A percentile compares a stretch with the other conserved stretches of the same genome.
These are phyloP conservation scores for Eciton burchellii DNA, from an alignment of 1,140 invertebrate genomes.

Conservation along the genomic window DNA sequence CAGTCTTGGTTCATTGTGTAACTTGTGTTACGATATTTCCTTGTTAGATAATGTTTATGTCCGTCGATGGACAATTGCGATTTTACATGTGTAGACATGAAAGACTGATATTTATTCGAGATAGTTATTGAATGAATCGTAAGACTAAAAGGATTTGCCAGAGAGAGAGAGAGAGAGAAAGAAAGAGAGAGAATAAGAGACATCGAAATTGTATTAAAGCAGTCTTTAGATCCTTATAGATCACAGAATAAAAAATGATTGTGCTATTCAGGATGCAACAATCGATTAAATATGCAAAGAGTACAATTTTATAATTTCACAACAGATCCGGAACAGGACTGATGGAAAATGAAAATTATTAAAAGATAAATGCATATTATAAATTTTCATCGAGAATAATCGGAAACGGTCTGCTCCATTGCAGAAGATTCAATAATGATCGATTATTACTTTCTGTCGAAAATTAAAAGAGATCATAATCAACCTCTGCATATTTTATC, in stretches of 20 bases:
- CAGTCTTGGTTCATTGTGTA: not conserved
- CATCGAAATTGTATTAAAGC: too few relatives aligned
- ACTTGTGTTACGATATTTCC: conserved; percentile 4
- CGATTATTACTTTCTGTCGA: not conserved
- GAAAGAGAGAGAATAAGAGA: too few relatives aligned
- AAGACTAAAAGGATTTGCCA: conserved; percentile 4
- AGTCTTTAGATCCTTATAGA: too few relatives aligned
- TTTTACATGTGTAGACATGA: not conserved
- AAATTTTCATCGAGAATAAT: not conserved
- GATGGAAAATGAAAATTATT: too few relatives aligned
- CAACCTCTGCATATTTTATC: too few relatives aligned
- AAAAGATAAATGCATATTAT: too few relatives aligned
- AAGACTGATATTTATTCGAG: not conserved
- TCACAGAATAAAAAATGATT: not conserved
- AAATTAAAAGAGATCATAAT: too few relatives aligned
- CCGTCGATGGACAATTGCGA: not conserved
- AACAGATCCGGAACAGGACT: too few relatives aligned
- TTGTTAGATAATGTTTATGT: conserved; percentile 18
- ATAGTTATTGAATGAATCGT: not conserved
- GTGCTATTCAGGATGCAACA: too few relatives aligned
- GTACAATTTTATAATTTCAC: too few relatives aligned
- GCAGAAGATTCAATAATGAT: not conserved
- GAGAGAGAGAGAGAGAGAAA: too few relatives aligned
- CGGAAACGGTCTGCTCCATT: not conserved
- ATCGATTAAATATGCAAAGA: too few relatives aligned